Evolutionary conservation across 1,140 invertebrate genomes (phyloP).

Genomic region (Hycleus cichorii): DNA sequence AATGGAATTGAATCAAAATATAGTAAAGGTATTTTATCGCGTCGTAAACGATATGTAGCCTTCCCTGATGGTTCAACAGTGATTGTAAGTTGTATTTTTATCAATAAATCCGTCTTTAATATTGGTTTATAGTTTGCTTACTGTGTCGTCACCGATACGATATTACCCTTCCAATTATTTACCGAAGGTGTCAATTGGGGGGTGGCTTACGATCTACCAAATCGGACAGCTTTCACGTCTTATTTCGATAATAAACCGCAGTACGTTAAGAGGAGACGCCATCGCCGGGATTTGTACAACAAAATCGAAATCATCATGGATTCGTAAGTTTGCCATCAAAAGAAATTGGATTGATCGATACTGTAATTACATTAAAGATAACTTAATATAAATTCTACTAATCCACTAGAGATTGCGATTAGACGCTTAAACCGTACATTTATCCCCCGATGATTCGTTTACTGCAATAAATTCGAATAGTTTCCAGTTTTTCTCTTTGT

Average conservation of each 20-base stretch:
- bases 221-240: conserved; percentile 53
- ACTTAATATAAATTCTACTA: too few species aligned
- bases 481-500: too few species aligned
- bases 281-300: conserved; percentile 53
- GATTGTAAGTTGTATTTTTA: conserved; percentile 52
- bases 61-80: conserved; percentile 67
- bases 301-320: conserved; percentile 61
- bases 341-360: too few species aligned
- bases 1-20: conserved; percentile 19
- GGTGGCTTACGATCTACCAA: conserved; percentile 65
- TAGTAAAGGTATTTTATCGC: conserved; percentile 40
- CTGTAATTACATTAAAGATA: too few species aligned
- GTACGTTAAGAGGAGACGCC: conserved; percentile 45
- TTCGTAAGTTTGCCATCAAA: conserved; percentile 47
- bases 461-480: too few species aligned
- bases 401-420: too few species aligned
- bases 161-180: conserved; percentile 48
- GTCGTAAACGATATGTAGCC: conserved; percentile 56
- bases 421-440: too few species aligned
- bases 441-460: too few species aligned
- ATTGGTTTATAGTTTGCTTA: conserved; percentile 20
- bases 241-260: conserved; percentile 36
- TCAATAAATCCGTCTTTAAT: conserved; percentile 34
- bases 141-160: conserved; percentile 19
- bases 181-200: conserved; percentile 67